Base-by-base conservation (phyloP, 2,888 invertebrate genomes). In the Pyrrhia umbra region DNA sequence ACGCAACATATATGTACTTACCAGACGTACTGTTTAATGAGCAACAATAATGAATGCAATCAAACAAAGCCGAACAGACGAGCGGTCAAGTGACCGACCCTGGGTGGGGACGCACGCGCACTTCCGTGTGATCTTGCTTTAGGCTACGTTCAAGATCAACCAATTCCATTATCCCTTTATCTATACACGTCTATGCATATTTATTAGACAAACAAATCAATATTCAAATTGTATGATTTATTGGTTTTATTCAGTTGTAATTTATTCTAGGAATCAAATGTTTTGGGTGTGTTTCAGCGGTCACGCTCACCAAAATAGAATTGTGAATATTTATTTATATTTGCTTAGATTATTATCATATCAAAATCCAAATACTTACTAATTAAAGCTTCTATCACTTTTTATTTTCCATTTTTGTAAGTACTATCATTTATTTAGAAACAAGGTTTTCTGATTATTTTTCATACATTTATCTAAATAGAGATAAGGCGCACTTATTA, bases 51-150 rank as follows among this genome's bases (percentile, higher is more conserved):
- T 74, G 51, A 70, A 77, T 78, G 69, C 69, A 69, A 80, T 80
- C 68, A 74, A 77, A 80, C 77, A 84, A 80, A 83, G 72, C 75
- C 55, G 68, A 60, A 61, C 69, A 64, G 68, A 74, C 70, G 68
- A 68, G 71, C 71, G 79, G 80, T 79, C 81, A 77, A 78, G 74
- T 68, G 59, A 75, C 60, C 77, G 85, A 79, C 89, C 89, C 82
- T 88, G 85, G 64, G 20, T 39, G 81, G 77, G 88, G 88, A 80
- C 86, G 75, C 74, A 64, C 67, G 79, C 72, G 76, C 62, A 68
- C 85, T 90, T 90, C 90, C 90, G 90, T 79, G 74, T 85, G 79
- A 79, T 79, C 79, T 70, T 74, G 66, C 81, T 81, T 79, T 75
- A 73, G 75, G 76, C 77, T 67, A 57, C 66, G 65, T 81, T 80